Percentiles rank a stretch among this genome's conserved stretches.
Conservation (phyloP, 2,797 vertebrate species). For the Enteromius radiatus region DNA sequence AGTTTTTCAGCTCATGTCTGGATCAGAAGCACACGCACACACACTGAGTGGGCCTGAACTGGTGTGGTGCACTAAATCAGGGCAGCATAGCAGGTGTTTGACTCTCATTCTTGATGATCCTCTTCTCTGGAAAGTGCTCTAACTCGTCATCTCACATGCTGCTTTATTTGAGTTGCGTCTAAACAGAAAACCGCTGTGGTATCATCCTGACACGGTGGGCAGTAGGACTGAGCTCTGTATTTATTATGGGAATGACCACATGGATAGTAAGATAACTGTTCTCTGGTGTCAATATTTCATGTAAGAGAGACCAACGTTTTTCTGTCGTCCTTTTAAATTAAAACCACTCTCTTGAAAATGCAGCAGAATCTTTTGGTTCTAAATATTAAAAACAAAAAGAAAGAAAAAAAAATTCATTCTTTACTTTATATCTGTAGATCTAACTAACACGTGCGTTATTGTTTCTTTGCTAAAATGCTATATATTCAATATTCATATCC, state of each 20-base stretch:
- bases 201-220: conserved; percentile 62
- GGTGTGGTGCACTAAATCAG: conserved; percentile 63
- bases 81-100: conserved; percentile 83
- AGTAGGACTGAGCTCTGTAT: conserved; percentile 20
- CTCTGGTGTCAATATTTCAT: conserved; percentile 25
- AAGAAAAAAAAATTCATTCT: not conserved
- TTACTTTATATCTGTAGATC: not conserved
- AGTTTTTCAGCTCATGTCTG: conserved; percentile 70
- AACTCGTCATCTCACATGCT: conserved; percentile 67
- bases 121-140: conserved; percentile 56
- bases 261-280: conserved; percentile 8
- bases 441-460: not conserved
- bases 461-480: not conserved
- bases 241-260: conserved; percentile 28
- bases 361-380: not conserved
- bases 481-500: not conserved
- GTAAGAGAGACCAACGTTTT: not conserved
- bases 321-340: not conserved
- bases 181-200: conserved; percentile 83
- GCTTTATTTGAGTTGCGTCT: conserved; percentile 81
- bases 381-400: too few relatives aligned
- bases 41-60: conserved; percentile 60
- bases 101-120: conserved; percentile 76
- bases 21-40: conserved; percentile 56
- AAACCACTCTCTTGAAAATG: not conserved